Conservation (phyloP, 2,888 invertebrate species). For the Meliscaeva auricollis region DNA sequence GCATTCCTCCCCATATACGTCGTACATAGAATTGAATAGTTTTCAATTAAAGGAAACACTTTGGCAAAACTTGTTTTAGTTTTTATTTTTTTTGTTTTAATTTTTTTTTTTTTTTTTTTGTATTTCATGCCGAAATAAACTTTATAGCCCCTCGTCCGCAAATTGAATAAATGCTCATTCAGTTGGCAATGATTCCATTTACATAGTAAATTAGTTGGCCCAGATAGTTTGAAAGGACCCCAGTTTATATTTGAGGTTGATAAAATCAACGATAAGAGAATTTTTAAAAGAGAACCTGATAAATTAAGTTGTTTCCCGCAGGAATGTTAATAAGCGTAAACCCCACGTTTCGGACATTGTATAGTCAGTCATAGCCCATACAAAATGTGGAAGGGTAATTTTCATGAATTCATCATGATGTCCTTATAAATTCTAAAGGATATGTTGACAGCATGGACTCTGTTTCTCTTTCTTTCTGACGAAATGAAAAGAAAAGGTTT, state of each 20-base stretch:
- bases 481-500: constrained; percentile 22
- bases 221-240: constrained; percentile 72
- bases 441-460: constrained; percentile 1
- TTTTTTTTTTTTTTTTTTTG: neutral
- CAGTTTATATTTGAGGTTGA: constrained; percentile 3
- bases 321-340: constrained; percentile 2
- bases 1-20: neutral
- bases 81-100: neutral
- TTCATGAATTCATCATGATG: constrained; percentile 46
- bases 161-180: constrained; percentile 78
- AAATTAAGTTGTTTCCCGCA: constrained; percentile 18
- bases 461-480: neutral
- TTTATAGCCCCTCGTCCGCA: constrained; percentile 43
- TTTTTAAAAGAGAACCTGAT: neutral
- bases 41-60: constrained; percentile 69
- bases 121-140: constrained; percentile 5
- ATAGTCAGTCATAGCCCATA: neutral
- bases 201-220: constrained; percentile 82
- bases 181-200: constrained; percentile 82
- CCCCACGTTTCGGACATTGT: neutral
- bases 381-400: constrained; percentile 25
- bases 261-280: constrained; percentile 19
- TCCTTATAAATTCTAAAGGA: constrained; percentile 17
- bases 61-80: constrained; percentile 38
- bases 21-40: constrained; percentile 47